Conservation (phyloP, 2,888 invertebrate species). For the Phasia obesa region DNA sequence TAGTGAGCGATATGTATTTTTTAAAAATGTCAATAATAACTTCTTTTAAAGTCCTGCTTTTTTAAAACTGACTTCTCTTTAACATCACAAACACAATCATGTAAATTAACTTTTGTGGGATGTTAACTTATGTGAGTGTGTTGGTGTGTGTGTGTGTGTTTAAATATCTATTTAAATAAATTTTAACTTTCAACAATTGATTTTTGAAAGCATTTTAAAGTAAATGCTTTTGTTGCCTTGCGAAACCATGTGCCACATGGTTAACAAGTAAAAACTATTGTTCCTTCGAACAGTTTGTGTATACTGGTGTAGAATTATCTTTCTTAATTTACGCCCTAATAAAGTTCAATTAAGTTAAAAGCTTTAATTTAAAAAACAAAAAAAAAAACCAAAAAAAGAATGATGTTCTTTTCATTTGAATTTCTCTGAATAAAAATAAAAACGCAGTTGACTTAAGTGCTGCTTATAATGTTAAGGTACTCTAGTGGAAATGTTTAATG, state of each 20-base stretch:
- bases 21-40: neutral
- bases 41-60: slow-evolving; percentile 6
- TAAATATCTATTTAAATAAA: slow-evolving; percentile 43
- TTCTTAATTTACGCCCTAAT: slow-evolving; percentile 55
- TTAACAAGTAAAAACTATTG: slow-evolving; percentile 45
- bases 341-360: slow-evolving; percentile 74
- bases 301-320: slow-evolving; percentile 3
- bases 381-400: neutral
- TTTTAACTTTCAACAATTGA: slow-evolving; percentile 55
- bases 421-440: slow-evolving; percentile 51
- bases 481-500: slow-evolving; percentile 74
- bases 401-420: slow-evolving; percentile 54
- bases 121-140: slow-evolving; percentile 16
- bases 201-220: slow-evolving; percentile 63
- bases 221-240: slow-evolving; percentile 25
- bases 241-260: slow-evolving; percentile 52
- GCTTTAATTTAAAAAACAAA: slow-evolving; percentile 56
- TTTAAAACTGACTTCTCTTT: neutral
- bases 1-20: too few relatives aligned
- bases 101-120: slow-evolving; percentile 62
- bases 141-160: slow-evolving; percentile 10
- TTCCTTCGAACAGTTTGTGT: slow-evolving; percentile 19
- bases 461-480: slow-evolving; percentile 65
- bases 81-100: slow-evolving; percentile 30
- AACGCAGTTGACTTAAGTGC: slow-evolving; percentile 62